Percentiles rank a stretch among this genome's conserved stretches.
These are phyloP conservation scores for Fopius arisanus DNA, from an alignment of 1,140 invertebrate species.

Conservation along the genomic window DNA sequence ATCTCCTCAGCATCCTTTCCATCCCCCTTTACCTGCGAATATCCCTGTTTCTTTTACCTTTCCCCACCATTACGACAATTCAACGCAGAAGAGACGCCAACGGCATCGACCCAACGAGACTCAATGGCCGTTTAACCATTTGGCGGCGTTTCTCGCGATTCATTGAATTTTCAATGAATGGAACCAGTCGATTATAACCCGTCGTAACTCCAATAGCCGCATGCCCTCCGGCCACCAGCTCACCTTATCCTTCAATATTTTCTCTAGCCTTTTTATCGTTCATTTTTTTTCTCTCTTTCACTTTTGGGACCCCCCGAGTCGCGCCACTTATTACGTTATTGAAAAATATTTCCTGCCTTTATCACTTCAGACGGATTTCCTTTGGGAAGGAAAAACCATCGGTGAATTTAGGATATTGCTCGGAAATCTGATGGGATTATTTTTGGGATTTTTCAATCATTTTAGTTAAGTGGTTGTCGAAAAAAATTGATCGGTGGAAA, in stretches of 20 bases:
- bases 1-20: too few species aligned
- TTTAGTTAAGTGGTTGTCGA: too few species aligned
- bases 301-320: background rate
- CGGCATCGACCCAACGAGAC: background rate
- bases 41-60: constrained; percentile 9
- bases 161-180: constrained; percentile 38
- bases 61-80: background rate
- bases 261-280: background rate
- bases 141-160: constrained; percentile 28
- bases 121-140: constrained; percentile 38
- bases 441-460: too few species aligned
- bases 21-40: too few species aligned
- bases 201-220: background rate
- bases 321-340: background rate
- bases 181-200: constrained; percentile 13
- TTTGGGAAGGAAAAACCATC: too few species aligned
- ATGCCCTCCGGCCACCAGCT: background rate
- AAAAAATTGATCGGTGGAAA: too few species aligned
- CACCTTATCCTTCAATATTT: background rate
- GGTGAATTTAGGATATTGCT: too few species aligned
- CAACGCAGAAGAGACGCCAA: background rate
- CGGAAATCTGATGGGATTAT: too few species aligned
- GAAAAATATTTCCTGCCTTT: background rate
- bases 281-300: too few species aligned
- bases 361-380: too few species aligned